Evolutionary conservation across 1,140 invertebrate genomes (phyloP), one percentile per base, ranked within the genome.

Genomic region (Pomacea maculata): DNA sequence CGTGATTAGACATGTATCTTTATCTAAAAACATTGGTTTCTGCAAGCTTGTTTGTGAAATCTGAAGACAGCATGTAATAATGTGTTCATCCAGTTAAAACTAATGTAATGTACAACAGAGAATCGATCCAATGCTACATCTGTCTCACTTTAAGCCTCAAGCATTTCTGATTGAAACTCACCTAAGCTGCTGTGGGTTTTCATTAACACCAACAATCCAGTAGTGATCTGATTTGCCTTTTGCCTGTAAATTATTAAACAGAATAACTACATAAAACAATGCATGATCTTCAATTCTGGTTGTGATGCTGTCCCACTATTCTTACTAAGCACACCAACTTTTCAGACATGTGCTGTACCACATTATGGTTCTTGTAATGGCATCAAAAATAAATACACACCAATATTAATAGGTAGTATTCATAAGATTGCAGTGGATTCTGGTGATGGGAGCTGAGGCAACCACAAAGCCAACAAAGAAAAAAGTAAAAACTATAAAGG

Each of bases 131-230:
- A 21, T 67, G 4, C 65, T 67, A 8, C 54, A 77, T n/a, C 21
- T 2, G 3, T 45, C 34, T 45, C 25, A 25, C 34, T 45, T 45
- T 4, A 45, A 45, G 34, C 34, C 34, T 45, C 34, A 78, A 65
- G 14, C 68, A 10, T 70, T 21, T 25, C 68, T 70, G 68, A 9
- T 9, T 14, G 54, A 11, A 15, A 12, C 77, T 75, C 61, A 92
- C 90, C 92, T 93, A 8, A 97, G 93, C 75, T 94, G 95, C 89
- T 96, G 94, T 68, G 94, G 93, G 10, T 92, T 92, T 91, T 98
- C 97, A 80, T 93, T 94, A 0, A 97, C 88, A 1, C 95, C 94
- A 67, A 96, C 94, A 63, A 97, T 91, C 90, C 97, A 97, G 88
- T 95, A 95, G 90, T 95, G 93, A 92, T 97, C 97, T 83, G 93